phyloP scores from a whole-genome alignment of 2,113 vertebrate species.

The Hucho hucho region DNA sequence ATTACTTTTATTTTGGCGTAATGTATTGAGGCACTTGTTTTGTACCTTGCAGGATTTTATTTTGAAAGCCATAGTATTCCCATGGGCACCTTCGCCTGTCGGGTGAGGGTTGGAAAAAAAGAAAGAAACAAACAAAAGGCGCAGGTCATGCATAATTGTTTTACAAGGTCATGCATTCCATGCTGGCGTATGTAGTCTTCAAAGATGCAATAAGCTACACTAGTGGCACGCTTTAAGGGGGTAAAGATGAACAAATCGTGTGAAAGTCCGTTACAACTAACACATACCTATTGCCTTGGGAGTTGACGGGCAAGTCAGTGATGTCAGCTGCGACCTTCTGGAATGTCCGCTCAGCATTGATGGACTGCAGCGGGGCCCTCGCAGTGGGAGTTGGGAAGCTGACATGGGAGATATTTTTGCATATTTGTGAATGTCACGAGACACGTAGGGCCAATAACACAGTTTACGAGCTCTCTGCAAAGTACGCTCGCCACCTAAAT shows the following conservation, averaged over 20 bases:
- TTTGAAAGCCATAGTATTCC: no score
- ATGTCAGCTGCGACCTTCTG: slow-evolving; percentile 33
- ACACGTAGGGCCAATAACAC: slow-evolving; percentile 38
- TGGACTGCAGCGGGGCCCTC: slow-evolving; percentile 20
- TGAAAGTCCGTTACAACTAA: slow-evolving; percentile 15
- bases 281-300: slow-evolving; percentile 15
- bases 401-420: slow-evolving; percentile 24
- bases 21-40: no score
- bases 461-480: slow-evolving; percentile 14
- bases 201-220: slow-evolving; percentile 23
- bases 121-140: no score
- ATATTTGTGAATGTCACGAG: slow-evolving; percentile 30
- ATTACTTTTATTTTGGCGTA: no score
- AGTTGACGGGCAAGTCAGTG: slow-evolving; percentile 23
- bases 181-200: slow-evolving; percentile 21
- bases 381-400: slow-evolving; percentile 14
- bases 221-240: slow-evolving; percentile 11
- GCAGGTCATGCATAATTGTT: no score
- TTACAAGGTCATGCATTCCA: neutral
- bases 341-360: slow-evolving; percentile 18
- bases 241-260: slow-evolving; percentile 15
- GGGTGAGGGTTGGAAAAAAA: no score
- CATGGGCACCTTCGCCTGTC: no score
- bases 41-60: no score
- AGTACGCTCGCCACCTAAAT: slow-evolving; percentile 12